A percentile compares a stretch with the other conserved stretches of the same genome.
Conservation (phyloP, 2,113 vertebrate species). For the Campylomormyrus tamandua region DNA sequence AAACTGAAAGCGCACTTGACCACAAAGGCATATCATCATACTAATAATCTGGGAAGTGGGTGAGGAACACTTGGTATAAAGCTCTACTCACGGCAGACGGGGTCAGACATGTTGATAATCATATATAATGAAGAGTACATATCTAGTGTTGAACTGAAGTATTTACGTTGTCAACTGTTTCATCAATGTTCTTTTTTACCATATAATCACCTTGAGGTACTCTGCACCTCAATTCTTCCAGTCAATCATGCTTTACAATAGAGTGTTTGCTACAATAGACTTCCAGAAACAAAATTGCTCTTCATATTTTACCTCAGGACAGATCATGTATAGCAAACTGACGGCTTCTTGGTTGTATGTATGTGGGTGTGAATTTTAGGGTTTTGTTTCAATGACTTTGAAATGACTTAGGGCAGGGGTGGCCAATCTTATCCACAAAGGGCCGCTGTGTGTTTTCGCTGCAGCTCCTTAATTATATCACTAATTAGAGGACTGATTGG, state of each 20-base stretch:
- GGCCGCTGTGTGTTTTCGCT: too few species aligned
- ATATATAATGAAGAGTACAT: neutral
- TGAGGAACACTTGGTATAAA: neutral
- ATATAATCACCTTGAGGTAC: slow-evolving; percentile 7
- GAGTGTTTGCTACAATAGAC: neutral
- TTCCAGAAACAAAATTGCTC: neutral
- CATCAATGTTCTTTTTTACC: neutral
- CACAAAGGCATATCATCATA: neutral
- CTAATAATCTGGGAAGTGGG: neutral
- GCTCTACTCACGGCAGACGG: neutral
- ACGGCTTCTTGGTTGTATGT: neutral
- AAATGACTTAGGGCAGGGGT: neutral
- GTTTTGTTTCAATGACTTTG: neutral
- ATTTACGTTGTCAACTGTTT: neutral
- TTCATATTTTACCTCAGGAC: neutral
- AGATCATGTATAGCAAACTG: neutral
- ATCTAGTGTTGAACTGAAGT: neutral
- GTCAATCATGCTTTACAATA: slow-evolving; percentile 46
- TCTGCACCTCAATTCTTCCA: slow-evolving; percentile 38
- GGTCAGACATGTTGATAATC: neutral
- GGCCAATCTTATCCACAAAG: too few species aligned
- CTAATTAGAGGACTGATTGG: too few species aligned
- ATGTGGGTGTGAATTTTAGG: neutral
- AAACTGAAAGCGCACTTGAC: neutral
- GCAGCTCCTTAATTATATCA: too few species aligned